Base-by-base conservation (phyloP, 2,888 invertebrate genomes). In the Heliconius erato region DNA sequence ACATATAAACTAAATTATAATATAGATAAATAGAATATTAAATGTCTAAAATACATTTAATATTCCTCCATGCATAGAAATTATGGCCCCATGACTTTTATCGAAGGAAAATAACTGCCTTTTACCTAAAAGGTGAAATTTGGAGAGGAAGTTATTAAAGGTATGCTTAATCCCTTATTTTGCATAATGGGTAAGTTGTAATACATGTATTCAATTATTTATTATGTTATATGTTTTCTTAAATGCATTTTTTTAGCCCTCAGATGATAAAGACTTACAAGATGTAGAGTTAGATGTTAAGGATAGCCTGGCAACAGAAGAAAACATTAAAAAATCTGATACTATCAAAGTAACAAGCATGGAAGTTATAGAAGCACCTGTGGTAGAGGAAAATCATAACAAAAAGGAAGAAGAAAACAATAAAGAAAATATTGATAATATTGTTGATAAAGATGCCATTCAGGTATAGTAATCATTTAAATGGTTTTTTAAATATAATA, bases 41-140 rank as follows among this genome's bases (percentile, higher is more conserved):
- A 81, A 81, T 81, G 81, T 81, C 81, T 81, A 81, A 81, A 71
- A 81, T 81, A 78, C 81, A 81, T 81, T 81, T 81, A 81, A 81
- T 81, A 81, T 81, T 81, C 81, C 77, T 78, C 81, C 81, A 81
- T 78, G 81, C 65, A 77, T 81, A 81, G 81, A 81, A 81, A 81
- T 81, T 77, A 81, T 81, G 81, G 81, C 81, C 71, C 77, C 81
- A 81, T 81, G 81, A 78, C 23, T 78, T 81, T 78, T 78, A 78
- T 78, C 81, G 44, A 81, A 81, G 81, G 77, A 78, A 81, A 81
- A 71, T 72, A 72, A 49, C n/a, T 81, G 77, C 68, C 81, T 81
- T 81, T 81, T 78, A 78, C 44, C 28, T 78, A 81, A 81, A 81
- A 65, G 81, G 71, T 81, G 71, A 78, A 65, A 44, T 49, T 78